phyloP scores from a whole-genome alignment of 2,888 invertebrate genomes.

The Latrodectus elegans region DNA sequence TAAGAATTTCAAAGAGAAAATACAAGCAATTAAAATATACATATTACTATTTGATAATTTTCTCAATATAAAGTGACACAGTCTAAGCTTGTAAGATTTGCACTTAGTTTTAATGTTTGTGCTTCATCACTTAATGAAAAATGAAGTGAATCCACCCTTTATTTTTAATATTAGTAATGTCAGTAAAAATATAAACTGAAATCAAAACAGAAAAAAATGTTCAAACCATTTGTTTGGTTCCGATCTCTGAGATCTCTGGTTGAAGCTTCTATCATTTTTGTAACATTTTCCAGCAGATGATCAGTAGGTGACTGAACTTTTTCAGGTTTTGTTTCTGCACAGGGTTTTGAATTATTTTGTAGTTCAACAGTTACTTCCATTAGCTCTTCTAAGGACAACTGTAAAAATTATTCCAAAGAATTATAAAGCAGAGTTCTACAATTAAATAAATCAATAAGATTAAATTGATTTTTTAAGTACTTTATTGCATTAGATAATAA shows the following conservation, averaged over 20 bases:
- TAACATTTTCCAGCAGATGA: constrained; percentile 73
- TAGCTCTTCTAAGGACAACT: constrained; percentile 71
- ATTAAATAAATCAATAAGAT: no score
- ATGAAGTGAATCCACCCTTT: neutral
- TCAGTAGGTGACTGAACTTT: constrained; percentile 70
- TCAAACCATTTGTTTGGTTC: constrained; percentile 32
- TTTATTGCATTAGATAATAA: no score
- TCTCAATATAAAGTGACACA: neutral
- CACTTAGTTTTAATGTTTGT: no score
- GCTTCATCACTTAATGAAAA: no score
- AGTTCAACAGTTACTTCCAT: constrained; percentile 70
- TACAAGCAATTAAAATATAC: neutral
- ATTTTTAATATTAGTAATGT: neutral
- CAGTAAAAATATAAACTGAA: neutral
- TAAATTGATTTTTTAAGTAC: no score
- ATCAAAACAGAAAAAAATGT: neutral
- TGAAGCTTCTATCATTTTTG: constrained; percentile 73
- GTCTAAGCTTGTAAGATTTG: neutral
- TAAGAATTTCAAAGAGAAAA: no score
- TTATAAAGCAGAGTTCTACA: no score
- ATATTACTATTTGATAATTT: neutral
- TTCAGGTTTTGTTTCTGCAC: constrained; percentile 46
- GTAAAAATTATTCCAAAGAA: constrained; percentile 18
- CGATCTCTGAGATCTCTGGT: constrained; percentile 70
- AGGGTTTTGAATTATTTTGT: constrained; percentile 49